Evolutionary conservation across 2,888 invertebrate species (phyloP).

Genomic region (Anarsia innoxiella): DNA sequence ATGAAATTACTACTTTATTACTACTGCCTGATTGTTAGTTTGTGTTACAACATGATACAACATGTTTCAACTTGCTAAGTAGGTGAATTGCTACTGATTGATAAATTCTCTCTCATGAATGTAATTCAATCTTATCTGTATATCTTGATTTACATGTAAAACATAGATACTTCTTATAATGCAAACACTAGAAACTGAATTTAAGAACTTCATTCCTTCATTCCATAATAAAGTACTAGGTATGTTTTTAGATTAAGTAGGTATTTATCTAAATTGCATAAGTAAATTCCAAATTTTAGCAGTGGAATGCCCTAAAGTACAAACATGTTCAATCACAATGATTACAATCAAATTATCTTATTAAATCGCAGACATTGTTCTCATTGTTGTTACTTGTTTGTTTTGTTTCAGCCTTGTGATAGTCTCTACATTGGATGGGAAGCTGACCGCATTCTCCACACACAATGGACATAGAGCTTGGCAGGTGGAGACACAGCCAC

Average conservation of each 20-base stretch:
- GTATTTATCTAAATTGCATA: not conserved
- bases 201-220: too few species aligned
- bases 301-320: not conserved
- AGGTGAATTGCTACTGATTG: too few species aligned
- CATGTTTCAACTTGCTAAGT: too few species aligned
- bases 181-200: too few species aligned
- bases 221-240: too few species aligned
- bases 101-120: too few species aligned
- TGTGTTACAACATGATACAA: too few species aligned
- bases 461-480: slow-evolving; percentile 82
- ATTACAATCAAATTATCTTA: not conserved
- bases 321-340: not conserved
- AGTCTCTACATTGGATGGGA: slow-evolving; percentile 94
- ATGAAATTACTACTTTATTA: too few species aligned
- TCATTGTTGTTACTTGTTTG: slow-evolving; percentile 15
- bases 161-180: too few species aligned
- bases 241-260: not conserved
- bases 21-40: too few species aligned
- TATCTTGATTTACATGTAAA: too few species aligned
- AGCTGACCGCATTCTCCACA: slow-evolving; percentile 86
- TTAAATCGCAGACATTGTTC: not conserved
- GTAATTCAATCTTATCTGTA: too few species aligned
- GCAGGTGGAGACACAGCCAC: slow-evolving; percentile 86
- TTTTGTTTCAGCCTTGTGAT: slow-evolving; percentile 78
- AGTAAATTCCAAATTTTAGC: not conserved